Evolutionary conservation across 1,140 invertebrate species (phyloP).

Genomic region (Ceratina calcarata): DNA sequence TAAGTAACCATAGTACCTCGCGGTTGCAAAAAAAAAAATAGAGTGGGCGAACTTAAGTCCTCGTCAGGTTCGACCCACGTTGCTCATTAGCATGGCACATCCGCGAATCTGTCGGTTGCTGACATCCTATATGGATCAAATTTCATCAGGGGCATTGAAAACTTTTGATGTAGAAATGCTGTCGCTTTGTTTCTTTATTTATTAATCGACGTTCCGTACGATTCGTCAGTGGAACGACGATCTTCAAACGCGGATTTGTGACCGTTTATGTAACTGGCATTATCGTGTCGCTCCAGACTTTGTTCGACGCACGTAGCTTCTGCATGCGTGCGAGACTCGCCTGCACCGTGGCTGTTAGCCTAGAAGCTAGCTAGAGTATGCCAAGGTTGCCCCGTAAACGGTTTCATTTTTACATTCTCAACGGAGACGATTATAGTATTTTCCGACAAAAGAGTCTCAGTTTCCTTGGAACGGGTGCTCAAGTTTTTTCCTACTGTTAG

Average conservation of each 20-base stretch:
- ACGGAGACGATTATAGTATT: background rate
- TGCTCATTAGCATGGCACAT: conserved; percentile 33
- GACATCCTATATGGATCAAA: conserved; percentile 20
- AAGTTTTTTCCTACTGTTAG: too few relatives aligned
- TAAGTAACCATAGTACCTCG: conserved; percentile 48
- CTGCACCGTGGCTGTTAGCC: conserved; percentile 46
- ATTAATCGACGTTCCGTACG: background rate
- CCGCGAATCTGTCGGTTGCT: conserved; percentile 20
- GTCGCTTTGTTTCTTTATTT: too few relatives aligned
- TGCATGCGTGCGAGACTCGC: background rate
- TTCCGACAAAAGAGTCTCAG: conserved; percentile 21
- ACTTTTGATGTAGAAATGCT: too few relatives aligned
- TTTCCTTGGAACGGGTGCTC: background rate
- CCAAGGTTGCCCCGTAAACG: conserved; percentile 54
- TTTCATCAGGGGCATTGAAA: background rate
- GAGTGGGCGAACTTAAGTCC: conserved; percentile 56
- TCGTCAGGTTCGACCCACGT: conserved; percentile 58
- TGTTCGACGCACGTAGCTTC: conserved; percentile 10
- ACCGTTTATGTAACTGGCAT: conserved; percentile 60
- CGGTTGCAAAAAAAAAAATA: conserved; percentile 43
- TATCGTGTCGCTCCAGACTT: conserved; percentile 40
- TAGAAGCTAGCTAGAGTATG: conserved; percentile 53
- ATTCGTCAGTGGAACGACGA: conserved; percentile 16
- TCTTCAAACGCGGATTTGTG: conserved; percentile 36
- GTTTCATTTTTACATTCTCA: conserved; percentile 40